Percentiles rank a stretch among this genome's conserved stretches.
Evolutionary conservation across 2,888 invertebrate genomes (phyloP).

Genomic region (Melangyna quadrimaculata): DNA sequence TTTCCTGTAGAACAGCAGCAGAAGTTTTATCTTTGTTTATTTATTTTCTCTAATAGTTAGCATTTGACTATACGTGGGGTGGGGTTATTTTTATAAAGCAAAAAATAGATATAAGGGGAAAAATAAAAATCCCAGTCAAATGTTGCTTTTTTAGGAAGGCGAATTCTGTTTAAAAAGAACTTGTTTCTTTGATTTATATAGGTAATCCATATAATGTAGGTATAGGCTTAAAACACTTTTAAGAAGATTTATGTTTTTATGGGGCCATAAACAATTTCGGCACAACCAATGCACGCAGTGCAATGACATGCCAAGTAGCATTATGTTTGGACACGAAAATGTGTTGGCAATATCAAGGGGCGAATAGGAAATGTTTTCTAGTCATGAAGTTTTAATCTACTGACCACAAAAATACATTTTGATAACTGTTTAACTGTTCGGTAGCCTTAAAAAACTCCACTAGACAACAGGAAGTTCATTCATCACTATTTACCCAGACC

Average conservation of each 20-base stretch:
- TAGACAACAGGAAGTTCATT: too few species aligned
- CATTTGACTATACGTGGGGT: constrained; percentile 44
- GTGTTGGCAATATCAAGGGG: background rate
- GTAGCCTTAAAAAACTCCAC: too few species aligned
- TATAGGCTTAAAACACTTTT: background rate
- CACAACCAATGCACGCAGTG: background rate
- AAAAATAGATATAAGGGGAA: constrained; percentile 5
- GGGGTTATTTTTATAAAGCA: constrained; percentile 38
- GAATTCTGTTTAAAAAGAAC: background rate
- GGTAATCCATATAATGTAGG: background rate
- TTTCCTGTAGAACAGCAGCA: constrained; percentile 39
- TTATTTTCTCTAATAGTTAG: constrained; percentile 49
- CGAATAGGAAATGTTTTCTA: background rate
- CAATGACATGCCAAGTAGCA: constrained; percentile 6
- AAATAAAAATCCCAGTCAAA: constrained; percentile 12
- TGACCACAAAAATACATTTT: too few species aligned
- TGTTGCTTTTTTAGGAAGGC: background rate
- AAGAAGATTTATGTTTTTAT: background rate
- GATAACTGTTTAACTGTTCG: too few species aligned
- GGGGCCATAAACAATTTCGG: constrained; percentile 1
- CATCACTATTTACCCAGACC: too few species aligned
- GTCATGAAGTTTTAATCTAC: background rate
- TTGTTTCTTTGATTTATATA: constrained; percentile 2
- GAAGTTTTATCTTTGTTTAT: constrained; percentile 33
- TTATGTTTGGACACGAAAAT: background rate